phyloP scores from a whole-genome alignment of 2,797 vertebrate genomes.

The Crocodylus rhombifer region DNA sequence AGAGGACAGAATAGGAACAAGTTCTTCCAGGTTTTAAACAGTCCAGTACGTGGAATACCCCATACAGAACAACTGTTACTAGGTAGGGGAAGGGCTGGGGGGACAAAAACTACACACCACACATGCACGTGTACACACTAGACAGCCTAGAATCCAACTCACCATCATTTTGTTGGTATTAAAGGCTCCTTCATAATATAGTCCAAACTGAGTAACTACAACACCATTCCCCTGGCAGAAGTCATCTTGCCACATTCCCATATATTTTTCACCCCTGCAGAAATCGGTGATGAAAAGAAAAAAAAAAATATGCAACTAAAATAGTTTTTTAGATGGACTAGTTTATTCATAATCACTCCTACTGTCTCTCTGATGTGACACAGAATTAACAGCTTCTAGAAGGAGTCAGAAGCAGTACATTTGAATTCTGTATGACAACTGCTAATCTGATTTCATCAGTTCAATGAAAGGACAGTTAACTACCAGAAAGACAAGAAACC shows the following conservation, averaged over 20 bases:
- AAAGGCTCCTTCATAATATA: constrained; percentile 97
- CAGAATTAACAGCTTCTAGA: neutral
- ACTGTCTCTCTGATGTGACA: neutral
- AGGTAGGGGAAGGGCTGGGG: neutral
- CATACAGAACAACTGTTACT: neutral
- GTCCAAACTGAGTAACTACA: constrained; percentile 97
- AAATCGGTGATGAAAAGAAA: constrained; percentile 7
- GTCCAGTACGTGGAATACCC: neutral
- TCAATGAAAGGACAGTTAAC: rapidly evolving
- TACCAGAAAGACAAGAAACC: neutral
- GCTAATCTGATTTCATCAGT: neutral
- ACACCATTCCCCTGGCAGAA: constrained; percentile 92
- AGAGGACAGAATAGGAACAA: neutral
- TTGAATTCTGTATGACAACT: neutral
- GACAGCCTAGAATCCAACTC: constrained; percentile 57
- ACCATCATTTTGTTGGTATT: constrained; percentile 97
- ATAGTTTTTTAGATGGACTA: neutral
- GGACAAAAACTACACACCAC: neutral
- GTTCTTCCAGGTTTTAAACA: neutral
- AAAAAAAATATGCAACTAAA: neutral
- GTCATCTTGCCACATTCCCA: constrained; percentile 98
- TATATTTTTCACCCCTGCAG: constrained; percentile 95
- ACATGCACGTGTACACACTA: neutral
- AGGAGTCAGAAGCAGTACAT: neutral
- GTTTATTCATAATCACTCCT: neutral